phyloP scores from a whole-genome alignment of 92 coral and sea anemone genomes.

The Isaurus tuberculatus region DNA sequence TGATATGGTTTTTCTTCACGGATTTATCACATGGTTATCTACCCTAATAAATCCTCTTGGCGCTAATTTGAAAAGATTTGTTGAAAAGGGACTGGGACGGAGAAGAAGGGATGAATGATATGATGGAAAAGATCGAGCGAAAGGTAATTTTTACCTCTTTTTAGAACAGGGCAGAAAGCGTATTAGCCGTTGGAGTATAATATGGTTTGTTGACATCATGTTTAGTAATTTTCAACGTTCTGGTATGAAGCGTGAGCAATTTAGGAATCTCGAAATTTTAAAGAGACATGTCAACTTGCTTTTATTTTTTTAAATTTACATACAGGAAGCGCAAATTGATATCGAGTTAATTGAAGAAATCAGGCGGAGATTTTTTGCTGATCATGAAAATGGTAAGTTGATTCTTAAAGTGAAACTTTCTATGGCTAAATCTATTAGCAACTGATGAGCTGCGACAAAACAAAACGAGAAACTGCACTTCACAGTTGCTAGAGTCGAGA shows the following conservation, averaged over 20 bases:
- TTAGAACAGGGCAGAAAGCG: background rate
- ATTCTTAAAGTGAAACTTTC: background rate
- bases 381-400: constrained; percentile 64
- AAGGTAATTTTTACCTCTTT: background rate
- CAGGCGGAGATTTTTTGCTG: constrained; percentile 71
- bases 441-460: too few species aligned
- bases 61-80: too few species aligned
- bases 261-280: background rate
- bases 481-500: too few species aligned
- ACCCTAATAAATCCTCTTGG: too few species aligned
- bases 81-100: background rate
- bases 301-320: constrained; percentile 16
- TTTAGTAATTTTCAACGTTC: background rate
- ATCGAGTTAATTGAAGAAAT: constrained; percentile 59
- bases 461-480: too few species aligned
- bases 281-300: background rate
- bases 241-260: background rate
- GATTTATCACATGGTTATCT: too few species aligned
- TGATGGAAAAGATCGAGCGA: background rate
- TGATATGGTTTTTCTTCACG: too few species aligned
- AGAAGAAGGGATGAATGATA: background rate
- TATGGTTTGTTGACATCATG: background rate
- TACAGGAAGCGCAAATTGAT: constrained; percentile 63
- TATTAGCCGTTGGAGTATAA: background rate
- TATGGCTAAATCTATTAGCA: background rate